A percentile compares a stretch with the other conserved stretches of the same genome.
Evolutionary conservation across 2,888 invertebrate genomes (phyloP).

Genomic region (Agriotes lineatus): DNA sequence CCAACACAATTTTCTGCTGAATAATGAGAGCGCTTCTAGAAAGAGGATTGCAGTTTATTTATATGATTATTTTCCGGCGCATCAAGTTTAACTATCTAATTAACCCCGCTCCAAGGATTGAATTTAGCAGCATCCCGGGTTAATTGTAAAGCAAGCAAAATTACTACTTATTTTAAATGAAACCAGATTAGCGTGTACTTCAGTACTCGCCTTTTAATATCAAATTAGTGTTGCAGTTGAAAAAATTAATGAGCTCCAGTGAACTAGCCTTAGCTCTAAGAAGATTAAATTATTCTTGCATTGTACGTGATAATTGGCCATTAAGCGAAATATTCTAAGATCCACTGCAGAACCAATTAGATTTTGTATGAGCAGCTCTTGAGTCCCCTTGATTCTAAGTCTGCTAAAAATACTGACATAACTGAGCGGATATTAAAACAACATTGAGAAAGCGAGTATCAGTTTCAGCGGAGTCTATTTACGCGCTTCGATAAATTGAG

Average conservation of each 20-base stretch:
- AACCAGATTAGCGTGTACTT: neutral
- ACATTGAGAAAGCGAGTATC: neutral
- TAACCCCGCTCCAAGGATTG: neutral
- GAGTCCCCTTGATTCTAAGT: too few species aligned
- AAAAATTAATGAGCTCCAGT: too few species aligned
- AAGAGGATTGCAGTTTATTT: conserved; percentile 5
- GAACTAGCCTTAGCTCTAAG: too few species aligned
- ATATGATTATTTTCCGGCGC: conserved; percentile 5
- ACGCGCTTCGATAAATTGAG: neutral
- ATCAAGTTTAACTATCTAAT: conserved; percentile 10
- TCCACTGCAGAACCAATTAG: too few species aligned
- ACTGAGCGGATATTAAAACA: too few species aligned
- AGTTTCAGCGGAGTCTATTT: neutral
- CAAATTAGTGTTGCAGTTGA: too few species aligned
- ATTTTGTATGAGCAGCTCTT: too few species aligned
- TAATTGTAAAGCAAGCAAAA: neutral
- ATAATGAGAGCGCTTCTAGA: neutral
- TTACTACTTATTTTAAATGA: neutral
- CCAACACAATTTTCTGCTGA: conserved; percentile 5
- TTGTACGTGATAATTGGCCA: too few species aligned
- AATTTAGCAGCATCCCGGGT: neutral
- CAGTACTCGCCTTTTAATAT: too few species aligned
- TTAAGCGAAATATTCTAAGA: too few species aligned
- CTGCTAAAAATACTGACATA: too few species aligned
- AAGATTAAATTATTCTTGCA: too few species aligned